phyloP scores from a whole-genome alignment of 1,140 invertebrate species.

The Cotesia typhae region DNA sequence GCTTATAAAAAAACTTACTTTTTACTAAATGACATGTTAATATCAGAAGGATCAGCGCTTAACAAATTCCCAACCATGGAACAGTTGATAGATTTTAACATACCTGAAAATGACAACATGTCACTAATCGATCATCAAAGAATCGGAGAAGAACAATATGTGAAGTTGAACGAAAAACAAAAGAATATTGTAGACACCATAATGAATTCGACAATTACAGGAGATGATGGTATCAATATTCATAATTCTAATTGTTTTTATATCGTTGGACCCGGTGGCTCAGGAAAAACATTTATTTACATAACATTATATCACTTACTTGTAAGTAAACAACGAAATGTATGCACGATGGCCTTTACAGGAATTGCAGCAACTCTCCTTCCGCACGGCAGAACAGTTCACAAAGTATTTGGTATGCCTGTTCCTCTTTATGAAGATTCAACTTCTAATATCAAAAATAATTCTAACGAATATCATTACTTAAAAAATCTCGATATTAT shows the following conservation, averaged over 20 bases:
- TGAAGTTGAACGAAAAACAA: slow-evolving; percentile 5
- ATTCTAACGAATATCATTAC: background rate
- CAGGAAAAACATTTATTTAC: slow-evolving; percentile 6
- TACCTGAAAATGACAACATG: background rate
- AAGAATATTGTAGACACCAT: background rate
- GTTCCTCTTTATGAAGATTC: slow-evolving; percentile 4
- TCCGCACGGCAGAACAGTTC: background rate
- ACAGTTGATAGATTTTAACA: background rate
- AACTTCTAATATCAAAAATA: slow-evolving; percentile 1
- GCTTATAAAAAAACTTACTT: background rate
- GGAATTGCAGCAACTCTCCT: slow-evolving; percentile 13
- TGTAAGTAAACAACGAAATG: background rate
- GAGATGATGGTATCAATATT: background rate
- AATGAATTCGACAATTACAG: background rate
- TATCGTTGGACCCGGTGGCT: slow-evolving; percentile 2
- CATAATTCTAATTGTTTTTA: background rate
- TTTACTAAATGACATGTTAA: background rate
- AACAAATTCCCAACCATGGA: background rate
- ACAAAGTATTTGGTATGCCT: slow-evolving; percentile 2
- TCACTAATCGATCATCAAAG: background rate
- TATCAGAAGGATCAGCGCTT: background rate
- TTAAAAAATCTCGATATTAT: slow-evolving; percentile 10
- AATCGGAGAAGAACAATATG: background rate
- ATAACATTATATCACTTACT: slow-evolving; percentile 13
- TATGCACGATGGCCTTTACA: background rate